A percentile compares a stretch with the other conserved stretches of the same genome.
phyloP scores from a whole-genome alignment of 2,113 vertebrate species.

The Protomyctophum bolini region DNA sequence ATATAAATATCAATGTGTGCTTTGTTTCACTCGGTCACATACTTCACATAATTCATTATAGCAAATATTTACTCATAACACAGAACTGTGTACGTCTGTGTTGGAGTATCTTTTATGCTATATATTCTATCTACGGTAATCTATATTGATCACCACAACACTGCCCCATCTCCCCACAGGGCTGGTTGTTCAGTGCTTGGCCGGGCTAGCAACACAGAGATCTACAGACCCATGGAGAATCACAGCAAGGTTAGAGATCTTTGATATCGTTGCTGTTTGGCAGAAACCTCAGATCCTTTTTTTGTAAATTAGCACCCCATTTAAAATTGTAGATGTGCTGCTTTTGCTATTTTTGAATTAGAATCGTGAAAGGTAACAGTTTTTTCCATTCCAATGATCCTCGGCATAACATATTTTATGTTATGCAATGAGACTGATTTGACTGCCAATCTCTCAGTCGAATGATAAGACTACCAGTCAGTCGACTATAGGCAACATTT shows the following conservation, averaged over 20 bases:
- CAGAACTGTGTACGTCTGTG: not conserved
- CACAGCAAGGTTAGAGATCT: slow-evolving; percentile 80
- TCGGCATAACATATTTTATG: no score
- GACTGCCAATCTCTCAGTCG: no score
- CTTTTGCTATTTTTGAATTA: no score
- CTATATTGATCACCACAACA: not conserved
- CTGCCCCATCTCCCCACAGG: slow-evolving; percentile 60
- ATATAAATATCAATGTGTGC: slow-evolving; percentile 10
- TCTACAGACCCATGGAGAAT: slow-evolving; percentile 82
- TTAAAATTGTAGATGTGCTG: no score
- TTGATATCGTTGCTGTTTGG: not conserved
- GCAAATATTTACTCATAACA: not conserved
- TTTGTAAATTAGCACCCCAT: not conserved
- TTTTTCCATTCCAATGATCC: not conserved
- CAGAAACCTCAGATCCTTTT: not conserved
- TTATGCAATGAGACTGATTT: no score
- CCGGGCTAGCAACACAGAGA: slow-evolving; percentile 84
- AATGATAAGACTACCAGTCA: no score
- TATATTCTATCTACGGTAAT: not conserved
- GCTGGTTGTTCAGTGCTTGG: slow-evolving; percentile 83
- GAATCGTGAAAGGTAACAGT: no score
- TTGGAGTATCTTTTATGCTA: not conserved
- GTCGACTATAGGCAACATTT: no score
- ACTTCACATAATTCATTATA: slow-evolving; percentile 22
- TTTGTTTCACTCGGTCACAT: slow-evolving; percentile 25